Conservation (phyloP, 2,888 invertebrate species). For the Eremobia ochroleuca region DNA sequence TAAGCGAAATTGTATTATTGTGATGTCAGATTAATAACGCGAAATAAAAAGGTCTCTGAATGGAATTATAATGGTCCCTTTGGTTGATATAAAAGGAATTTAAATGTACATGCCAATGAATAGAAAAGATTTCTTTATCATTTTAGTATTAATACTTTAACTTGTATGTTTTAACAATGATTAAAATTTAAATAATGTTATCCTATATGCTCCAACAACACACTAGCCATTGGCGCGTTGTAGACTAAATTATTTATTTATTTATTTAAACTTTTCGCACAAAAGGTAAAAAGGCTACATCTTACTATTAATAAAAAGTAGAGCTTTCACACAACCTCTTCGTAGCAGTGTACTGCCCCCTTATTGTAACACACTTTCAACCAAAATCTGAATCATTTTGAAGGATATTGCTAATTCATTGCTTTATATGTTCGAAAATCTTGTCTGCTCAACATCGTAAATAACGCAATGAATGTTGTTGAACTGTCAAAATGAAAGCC, state of each 20-base stretch:
- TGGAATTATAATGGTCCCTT: slow-evolving; percentile 39
- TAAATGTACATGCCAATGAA: slow-evolving; percentile 48
- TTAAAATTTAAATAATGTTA: not conserved
- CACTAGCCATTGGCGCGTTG: not conserved
- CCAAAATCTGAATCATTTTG: not conserved
- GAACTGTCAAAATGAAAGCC: too few species aligned
- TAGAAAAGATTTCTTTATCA: slow-evolving; percentile 43
- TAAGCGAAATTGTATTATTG: slow-evolving; percentile 20
- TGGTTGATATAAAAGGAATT: slow-evolving; percentile 47
- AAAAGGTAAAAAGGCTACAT: too few species aligned
- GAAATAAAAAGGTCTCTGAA: slow-evolving; percentile 52
- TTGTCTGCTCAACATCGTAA: too few species aligned
- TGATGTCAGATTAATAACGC: slow-evolving; percentile 40
- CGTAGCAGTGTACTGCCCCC: not conserved
- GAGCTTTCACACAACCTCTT: not conserved
- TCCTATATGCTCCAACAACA: not conserved
- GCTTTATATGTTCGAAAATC: too few species aligned
- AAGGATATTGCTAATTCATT: not conserved
- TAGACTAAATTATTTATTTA: too few species aligned
- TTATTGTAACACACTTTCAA: not conserved
- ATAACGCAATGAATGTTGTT: too few species aligned
- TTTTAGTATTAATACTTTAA: not conserved
- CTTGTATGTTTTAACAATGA: not conserved
- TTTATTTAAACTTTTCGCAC: too few species aligned
- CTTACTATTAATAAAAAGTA: not conserved